A percentile compares a stretch with the other conserved stretches of the same genome.
phyloP scores from a whole-genome alignment of 2,888 invertebrate genomes.

The Nemotelus pantherinus region DNA sequence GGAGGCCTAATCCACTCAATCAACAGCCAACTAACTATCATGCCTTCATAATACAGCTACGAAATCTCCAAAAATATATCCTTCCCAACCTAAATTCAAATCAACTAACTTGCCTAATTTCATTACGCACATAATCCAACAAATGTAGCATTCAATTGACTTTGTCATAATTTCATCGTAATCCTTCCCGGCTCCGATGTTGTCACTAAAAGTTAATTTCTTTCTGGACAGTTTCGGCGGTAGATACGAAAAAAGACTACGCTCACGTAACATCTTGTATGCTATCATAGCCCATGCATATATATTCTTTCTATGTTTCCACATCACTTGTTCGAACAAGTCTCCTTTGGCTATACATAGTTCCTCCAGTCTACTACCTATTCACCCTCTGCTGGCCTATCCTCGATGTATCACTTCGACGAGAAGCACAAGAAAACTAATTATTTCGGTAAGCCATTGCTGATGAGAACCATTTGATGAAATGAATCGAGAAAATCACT shows the following conservation, averaged over 20 bases:
- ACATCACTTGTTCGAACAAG: neutral
- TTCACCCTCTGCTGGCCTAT: neutral
- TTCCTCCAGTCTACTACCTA: too few relatives aligned
- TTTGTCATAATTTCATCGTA: neutral
- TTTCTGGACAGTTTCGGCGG: neutral
- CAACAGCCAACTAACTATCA: too few relatives aligned
- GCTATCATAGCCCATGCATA: neutral
- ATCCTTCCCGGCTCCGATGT: neutral
- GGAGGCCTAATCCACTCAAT: too few relatives aligned
- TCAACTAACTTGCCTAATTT: too few relatives aligned
- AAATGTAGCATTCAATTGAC: too few relatives aligned
- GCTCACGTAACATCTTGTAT: neutral
- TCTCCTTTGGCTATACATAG: too few relatives aligned
- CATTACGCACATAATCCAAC: too few relatives aligned
- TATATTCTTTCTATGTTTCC: neutral
- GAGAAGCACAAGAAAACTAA: conserved; percentile 22
- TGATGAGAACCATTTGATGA: conserved; percentile 28
- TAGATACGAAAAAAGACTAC: neutral
- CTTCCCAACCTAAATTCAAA: too few relatives aligned
- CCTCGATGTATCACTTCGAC: neutral
- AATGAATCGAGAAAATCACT: conserved; percentile 31
- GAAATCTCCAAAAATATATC: too few relatives aligned
- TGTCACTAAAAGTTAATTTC: conserved; percentile 34
- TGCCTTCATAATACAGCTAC: too few relatives aligned
- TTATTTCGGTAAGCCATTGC: conserved; percentile 31